Evolutionary conservation across 92 coral and sea anemone species (phyloP), one percentile per base, ranked within the genome.

Genomic region (Palythoa grandiflora): DNA sequence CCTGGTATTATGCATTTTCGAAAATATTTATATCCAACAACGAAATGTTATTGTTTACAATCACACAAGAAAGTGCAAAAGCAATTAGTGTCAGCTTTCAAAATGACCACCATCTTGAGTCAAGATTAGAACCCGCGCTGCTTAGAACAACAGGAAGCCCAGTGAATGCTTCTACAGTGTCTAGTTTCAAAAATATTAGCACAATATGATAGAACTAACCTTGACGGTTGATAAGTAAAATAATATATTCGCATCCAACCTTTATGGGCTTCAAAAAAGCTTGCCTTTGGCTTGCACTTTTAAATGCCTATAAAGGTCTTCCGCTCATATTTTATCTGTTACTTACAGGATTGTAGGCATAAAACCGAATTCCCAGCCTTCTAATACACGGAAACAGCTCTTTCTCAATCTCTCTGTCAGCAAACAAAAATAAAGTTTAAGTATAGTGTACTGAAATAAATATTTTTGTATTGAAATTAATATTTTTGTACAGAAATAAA

Each of bases 291-390:
- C 28, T 28, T 28, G 28, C 28, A 28, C 28, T 28, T 28, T 28
- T 28, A 28, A 28, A 28, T 28, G 28, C 28, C 28, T 28, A 28
- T 28, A 28, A 28, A 28, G 28, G 28, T 28, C 28, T 28, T 28
- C 28, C 28, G 28, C 28, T 28, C 28, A 28, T 28, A 28, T 28
- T 28, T 28, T 28, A 28, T 28, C 28, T 28, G 28, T 28, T 28
- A 94, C 98, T 93, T 68, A 97, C 99, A 38, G 98, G 95, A 79
- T 95, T 97, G 90, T 97, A 97, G 39, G 98, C 98, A 87, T 93
- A 97, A 79, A 97, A 97, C 47, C 95, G 87, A 55, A 97, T 91
- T 38, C 96, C 96, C 71, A 97, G 88, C 83, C 94, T 89, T 83
- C 98, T 79, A 54, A 95, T 80, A 65, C 99, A 97, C 6, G 99